These are phyloP conservation scores for Temnopleurus reevesii DNA, from an alignment of 53 echinoderm and acorn worm genomes.

Conservation along the genomic window DNA sequence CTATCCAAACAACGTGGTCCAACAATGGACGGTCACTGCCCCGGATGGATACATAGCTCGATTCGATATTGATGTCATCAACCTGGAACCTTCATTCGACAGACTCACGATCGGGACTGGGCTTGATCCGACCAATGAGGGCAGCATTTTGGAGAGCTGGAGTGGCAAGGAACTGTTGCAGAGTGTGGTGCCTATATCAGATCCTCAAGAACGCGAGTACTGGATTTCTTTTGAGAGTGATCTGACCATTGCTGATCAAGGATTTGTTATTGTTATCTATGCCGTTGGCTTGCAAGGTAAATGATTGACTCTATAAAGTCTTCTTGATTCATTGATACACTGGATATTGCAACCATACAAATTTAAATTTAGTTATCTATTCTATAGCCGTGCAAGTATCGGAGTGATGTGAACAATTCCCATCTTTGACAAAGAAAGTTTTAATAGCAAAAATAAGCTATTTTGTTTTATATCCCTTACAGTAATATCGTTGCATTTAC, in stretches of 20 bases:
- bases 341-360: no score
- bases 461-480: background rate
- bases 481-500: background rate
- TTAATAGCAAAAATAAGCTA: background rate
- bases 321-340: background rate
- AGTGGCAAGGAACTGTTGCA: background rate
- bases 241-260: background rate
- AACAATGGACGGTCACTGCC: background rate
- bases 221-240: conserved; percentile 39
- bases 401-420: no score
- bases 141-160: conserved; percentile 10
- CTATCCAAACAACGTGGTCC: background rate
- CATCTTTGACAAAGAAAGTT: no score
- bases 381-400: no score
- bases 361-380: no score
- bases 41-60: background rate
- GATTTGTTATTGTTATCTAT: conserved; percentile 1
- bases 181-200: background rate
- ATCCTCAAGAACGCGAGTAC: background rate
- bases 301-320: background rate
- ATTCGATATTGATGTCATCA: conserved; percentile 7
- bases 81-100: conserved; percentile 1
- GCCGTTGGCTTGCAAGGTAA: background rate
- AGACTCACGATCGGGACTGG: conserved; percentile 27
- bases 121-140: background rate